Evolutionary conservation across 2,113 vertebrate genomes (phyloP), one percentile per base, ranked within the genome.

Genomic region (Hippocampus guttulatus): DNA sequence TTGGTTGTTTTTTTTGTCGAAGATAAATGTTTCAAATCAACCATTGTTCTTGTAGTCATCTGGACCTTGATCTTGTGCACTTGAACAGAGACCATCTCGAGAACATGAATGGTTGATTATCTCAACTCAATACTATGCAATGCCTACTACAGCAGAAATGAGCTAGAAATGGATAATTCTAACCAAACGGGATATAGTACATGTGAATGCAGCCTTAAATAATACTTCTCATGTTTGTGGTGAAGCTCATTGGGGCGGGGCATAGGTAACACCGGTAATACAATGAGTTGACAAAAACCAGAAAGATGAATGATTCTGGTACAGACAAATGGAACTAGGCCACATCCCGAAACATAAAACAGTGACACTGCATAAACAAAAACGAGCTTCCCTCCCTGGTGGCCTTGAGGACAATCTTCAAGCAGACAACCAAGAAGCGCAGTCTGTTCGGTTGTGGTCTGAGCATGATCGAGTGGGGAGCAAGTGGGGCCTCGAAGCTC

Each of bases 371-470:
- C 74, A 69, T 80, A 82, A 80, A 82, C 79, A 86, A 51, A 81
- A 68, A 83, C 75, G 72, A 61, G 67, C 72, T 70, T 68, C 49
- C 33, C 58, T 85, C 33, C 80, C 69, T 69, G 61, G 72, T 64
- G 77, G 79, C 75, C 65, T 74, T 65, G 30, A 73, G 62, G 62
- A 68, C 77, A 55, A 62, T 66, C 51, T 75, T 23, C 54, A 45
- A 57, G 58, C 69, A 69, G 64, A 69, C 71, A 16, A 70, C 65
- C 70, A 75, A 67, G 10, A 51, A 73, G 75, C 84, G 51, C 72
- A 76, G 57, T 33, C 74, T 84, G 33, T 73, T 82, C 88, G 81
- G 79, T 85, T 64, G 81, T 23, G 81, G 73, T 84, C 78, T 62
- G 74, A 83, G 79, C 79, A 76, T 75, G 82, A 75, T 64, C 61